Conservation (phyloP, 2,888 invertebrate genomes). For the Steinernema hermaphroditum region DNA sequence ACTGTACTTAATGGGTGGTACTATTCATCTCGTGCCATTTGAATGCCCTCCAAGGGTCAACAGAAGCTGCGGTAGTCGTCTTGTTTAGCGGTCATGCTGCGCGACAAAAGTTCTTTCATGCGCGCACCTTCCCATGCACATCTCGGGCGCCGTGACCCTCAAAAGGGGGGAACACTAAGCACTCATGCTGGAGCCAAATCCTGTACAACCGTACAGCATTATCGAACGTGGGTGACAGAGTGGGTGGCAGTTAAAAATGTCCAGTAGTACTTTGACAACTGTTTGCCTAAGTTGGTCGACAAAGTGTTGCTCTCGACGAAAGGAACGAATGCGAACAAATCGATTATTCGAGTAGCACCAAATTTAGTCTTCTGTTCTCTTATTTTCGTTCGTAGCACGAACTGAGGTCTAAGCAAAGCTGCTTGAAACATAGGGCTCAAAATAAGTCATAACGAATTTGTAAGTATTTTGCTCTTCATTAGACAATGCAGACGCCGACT, state of each 20-base stretch:
- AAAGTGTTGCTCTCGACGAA: conserved; percentile 21
- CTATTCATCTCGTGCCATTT: conserved; percentile 25
- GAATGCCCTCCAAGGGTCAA: conserved; percentile 29
- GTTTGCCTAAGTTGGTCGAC: conserved; percentile 17
- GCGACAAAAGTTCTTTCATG: conserved; percentile 31
- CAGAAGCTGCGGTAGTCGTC: conserved; percentile 25
- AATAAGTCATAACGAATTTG: no score
- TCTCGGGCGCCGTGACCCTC: conserved; percentile 14
- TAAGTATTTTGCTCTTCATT: no score
- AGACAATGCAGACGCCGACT: no score
- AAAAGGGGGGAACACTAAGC: not conserved
- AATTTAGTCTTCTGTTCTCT: conserved; percentile 18
- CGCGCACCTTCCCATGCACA: conserved; percentile 16
- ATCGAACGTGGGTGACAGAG: no score
- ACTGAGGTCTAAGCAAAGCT: no score
- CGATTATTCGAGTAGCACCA: conserved; percentile 25
- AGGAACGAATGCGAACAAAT: conserved; percentile 19
- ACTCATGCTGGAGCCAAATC: no score
- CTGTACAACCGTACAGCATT: no score
- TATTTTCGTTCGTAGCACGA: no score
- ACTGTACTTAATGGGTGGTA: conserved; percentile 31
- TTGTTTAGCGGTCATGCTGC: conserved; percentile 30
- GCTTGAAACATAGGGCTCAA: no score
- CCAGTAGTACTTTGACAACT: conserved; percentile 12
- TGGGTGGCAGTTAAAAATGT: not conserved